Base-by-base conservation (phyloP, 2,888 invertebrate genomes). In the Apocheima hispidaria region DNA sequence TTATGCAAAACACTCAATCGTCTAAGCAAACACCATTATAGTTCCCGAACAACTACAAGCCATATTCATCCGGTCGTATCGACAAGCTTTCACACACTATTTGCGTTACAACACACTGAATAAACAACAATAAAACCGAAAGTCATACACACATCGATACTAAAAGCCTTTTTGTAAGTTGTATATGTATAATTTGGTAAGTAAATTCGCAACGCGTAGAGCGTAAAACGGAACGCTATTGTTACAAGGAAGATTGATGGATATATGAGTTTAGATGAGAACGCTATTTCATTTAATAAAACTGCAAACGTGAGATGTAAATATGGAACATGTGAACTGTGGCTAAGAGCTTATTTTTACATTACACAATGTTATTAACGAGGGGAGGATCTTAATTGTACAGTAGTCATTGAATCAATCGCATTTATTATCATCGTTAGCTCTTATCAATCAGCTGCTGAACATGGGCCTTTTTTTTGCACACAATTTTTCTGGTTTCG, bases 271-370 rank as follows among this genome's bases (percentile, higher is more conserved):
- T 68, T 7, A 23, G 26, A 50, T 38, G 77, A 77, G 78, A 26
- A 38, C 36, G 10, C 20, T 38, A 51, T 18, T 50, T 10, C 70
- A 76, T 73, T 76, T 82, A 82, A 77, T 79, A 74, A 72, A 71
- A 77, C 75, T 65, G 70, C 71, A 74, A 75, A 78, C 84, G 86
- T 88, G 88, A 84, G 87, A 90, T 81, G 86, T 78, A 76, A 79
- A 88, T 88, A 86, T 89, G 77, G 90, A 82, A 80, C 88, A 92
- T 90, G 91, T 83, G 88, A 89, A 88, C 78, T 76, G 69, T 70
- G 68, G 68, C 20, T 20, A 20, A 49, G 63, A 68, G 63, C 61
- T 57, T 61, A 59, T 60, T 55, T 57, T 7, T 36, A 6, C 7
- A 14, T 62, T 33, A 52, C 36, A 40, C 12, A 16, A 3, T 16